These are phyloP conservation scores for Rutilus rutilus DNA, from an alignment of 2,113 vertebrate genomes.

Conservation along the genomic window DNA sequence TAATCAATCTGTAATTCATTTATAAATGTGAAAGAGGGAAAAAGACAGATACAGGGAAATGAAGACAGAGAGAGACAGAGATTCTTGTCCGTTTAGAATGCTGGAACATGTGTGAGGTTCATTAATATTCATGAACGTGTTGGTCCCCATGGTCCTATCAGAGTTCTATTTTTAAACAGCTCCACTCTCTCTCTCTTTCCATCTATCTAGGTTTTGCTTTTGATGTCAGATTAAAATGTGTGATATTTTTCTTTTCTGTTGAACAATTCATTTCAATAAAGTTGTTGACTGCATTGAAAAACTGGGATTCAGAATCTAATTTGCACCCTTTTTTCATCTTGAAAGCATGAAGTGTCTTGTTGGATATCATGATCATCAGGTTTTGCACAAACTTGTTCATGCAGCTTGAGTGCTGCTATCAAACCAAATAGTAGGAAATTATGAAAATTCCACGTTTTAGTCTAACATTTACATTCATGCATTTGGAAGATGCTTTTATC, in stretches of 20 bases:
- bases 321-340: neutral
- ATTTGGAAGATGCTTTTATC: neutral
- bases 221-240: neutral
- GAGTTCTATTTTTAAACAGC: constrained; percentile 26
- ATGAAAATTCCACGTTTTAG: neutral
- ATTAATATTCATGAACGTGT: constrained; percentile 35
- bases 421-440: neutral
- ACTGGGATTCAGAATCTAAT: neutral
- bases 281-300: neutral
- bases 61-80: neutral
- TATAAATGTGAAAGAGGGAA: neutral
- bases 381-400: neutral
- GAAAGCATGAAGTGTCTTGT: neutral
- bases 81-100: constrained; percentile 28
- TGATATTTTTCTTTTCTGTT: neutral
- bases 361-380: neutral
- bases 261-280: neutral
- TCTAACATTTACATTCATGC: neutral
- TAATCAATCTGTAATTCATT: neutral
- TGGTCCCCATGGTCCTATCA: neutral
- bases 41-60: constrained; percentile 11
- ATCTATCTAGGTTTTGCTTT: neutral
- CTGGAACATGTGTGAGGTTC: constrained; percentile 20
- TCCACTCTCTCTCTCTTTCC: neutral
- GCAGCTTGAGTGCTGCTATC: neutral